These are phyloP conservation scores for Galaxias olidus DNA, from an alignment of 2,797 vertebrate genomes.

Conservation along the genomic window DNA sequence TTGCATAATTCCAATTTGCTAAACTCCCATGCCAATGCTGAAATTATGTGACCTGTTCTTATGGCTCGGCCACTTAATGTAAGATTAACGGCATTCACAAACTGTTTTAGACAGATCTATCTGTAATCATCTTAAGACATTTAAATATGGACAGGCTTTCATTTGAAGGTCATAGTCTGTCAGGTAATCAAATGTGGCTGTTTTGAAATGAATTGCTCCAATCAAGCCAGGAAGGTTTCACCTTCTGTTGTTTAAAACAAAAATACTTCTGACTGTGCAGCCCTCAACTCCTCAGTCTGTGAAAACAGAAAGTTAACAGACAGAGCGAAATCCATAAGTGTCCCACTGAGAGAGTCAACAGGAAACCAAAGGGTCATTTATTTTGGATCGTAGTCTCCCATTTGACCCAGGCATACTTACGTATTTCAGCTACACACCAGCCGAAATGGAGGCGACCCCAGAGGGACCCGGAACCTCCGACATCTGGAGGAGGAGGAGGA, in stretches of 20 bases:
- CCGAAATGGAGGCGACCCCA: slow-evolving; percentile 56
- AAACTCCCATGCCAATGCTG: too few species aligned
- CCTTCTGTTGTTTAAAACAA: slow-evolving; percentile 2
- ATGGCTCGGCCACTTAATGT: too few species aligned
- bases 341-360: slow-evolving; percentile 45
- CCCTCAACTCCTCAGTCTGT: slow-evolving; percentile 30
- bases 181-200: not conserved
- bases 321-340: slow-evolving; percentile 33
- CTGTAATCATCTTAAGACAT: not conserved
- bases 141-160: not conserved
- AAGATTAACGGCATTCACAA: too few species aligned
- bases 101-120: not conserved
- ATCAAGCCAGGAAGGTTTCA: not conserved
- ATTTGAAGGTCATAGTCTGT: slow-evolving; percentile 7
- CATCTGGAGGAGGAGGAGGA: slow-evolving; percentile 29
- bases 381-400: slow-evolving; percentile 40
- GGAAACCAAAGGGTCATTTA: slow-evolving; percentile 50
- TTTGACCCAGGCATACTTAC: slow-evolving; percentile 49
- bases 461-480: slow-evolving; percentile 41
- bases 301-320: slow-evolving; percentile 45
- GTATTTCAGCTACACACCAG: slow-evolving; percentile 38
- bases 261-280: not conserved
- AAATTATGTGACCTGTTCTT: too few species aligned
- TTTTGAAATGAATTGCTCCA: not conserved
- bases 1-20: too few species aligned